These are phyloP conservation scores for Pimephales promelas DNA, from an alignment of 2,113 vertebrate species.

Conservation along the genomic window DNA sequence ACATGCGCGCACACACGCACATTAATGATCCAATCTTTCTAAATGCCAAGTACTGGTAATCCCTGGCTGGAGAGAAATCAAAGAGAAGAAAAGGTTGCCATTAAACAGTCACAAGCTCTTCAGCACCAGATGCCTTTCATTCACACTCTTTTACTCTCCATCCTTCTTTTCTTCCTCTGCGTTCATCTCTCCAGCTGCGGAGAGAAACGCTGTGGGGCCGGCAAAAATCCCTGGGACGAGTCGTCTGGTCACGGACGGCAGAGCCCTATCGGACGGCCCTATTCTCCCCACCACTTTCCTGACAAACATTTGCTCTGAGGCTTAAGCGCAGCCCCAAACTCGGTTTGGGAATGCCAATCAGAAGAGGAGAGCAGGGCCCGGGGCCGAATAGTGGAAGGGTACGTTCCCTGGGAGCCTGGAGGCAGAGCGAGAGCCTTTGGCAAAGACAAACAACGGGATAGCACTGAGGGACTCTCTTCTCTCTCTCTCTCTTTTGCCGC, in stretches of 20 bases:
- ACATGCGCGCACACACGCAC: constrained; percentile 55
- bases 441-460: constrained; percentile 80
- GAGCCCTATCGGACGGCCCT: constrained; percentile 74
- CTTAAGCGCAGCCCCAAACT: constrained; percentile 79
- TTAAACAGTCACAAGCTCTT: constrained; percentile 83
- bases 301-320: constrained; percentile 92
- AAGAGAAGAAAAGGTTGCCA: constrained; percentile 79
- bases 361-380: constrained; percentile 55
- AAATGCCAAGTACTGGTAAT: constrained; percentile 80
- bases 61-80: constrained; percentile 77
- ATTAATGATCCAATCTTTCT: constrained; percentile 75
- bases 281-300: constrained; percentile 88
- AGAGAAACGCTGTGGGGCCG: constrained; percentile 76
- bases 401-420: constrained; percentile 78
- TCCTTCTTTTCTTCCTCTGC: constrained; percentile 61
- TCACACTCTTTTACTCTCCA: constrained; percentile 71
- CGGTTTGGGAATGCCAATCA: constrained; percentile 81
- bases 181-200: constrained; percentile 84
- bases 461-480: constrained; percentile 67
- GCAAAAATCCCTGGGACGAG: constrained; percentile 92
- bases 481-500: constrained; percentile 36
- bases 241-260: constrained; percentile 97
- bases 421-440: constrained; percentile 78
- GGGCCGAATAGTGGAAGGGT: constrained; percentile 62
- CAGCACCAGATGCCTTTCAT: constrained; percentile 95